A percentile compares a stretch with the other conserved stretches of the same genome.
phyloP scores from a whole-genome alignment of 2,888 invertebrate species.

The Sipha maydis region DNA sequence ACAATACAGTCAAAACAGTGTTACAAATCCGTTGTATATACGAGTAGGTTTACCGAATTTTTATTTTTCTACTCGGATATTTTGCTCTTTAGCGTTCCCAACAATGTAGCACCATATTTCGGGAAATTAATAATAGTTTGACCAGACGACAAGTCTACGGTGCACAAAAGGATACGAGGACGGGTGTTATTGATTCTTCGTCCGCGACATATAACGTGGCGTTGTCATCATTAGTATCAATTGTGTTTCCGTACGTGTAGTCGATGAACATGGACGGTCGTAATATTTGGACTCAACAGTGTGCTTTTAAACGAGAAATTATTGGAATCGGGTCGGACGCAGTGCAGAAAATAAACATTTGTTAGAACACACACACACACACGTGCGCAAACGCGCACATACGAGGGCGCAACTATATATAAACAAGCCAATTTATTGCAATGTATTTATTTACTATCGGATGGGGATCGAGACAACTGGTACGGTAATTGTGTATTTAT shows the following conservation, averaged over 20 bases:
- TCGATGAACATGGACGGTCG: background rate
- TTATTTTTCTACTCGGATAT: no score
- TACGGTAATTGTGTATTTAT: background rate
- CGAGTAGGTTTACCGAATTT: no score
- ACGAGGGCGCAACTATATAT: background rate
- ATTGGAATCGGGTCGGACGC: background rate
- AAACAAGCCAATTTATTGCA: constrained; percentile 19
- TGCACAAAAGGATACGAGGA: background rate
- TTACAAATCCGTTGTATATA: no score
- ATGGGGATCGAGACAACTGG: background rate
- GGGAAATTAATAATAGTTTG: no score
- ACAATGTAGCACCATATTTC: no score
- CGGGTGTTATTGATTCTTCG: constrained; percentile 12
- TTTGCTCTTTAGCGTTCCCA: no score
- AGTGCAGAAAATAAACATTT: background rate
- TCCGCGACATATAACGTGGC: background rate
- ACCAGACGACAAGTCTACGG: no score
- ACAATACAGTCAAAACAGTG: no score
- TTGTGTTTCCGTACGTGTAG: background rate
- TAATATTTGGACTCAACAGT: constrained; percentile 17
- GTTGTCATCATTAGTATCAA: constrained; percentile 29
- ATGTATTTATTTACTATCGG: constrained; percentile 27
- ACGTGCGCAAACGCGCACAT: background rate
- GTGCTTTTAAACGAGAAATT: constrained; percentile 35
- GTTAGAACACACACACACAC: no score